These are phyloP conservation scores for Erebia palarica DNA, from an alignment of 2,888 invertebrate species.

Conservation along the genomic window DNA sequence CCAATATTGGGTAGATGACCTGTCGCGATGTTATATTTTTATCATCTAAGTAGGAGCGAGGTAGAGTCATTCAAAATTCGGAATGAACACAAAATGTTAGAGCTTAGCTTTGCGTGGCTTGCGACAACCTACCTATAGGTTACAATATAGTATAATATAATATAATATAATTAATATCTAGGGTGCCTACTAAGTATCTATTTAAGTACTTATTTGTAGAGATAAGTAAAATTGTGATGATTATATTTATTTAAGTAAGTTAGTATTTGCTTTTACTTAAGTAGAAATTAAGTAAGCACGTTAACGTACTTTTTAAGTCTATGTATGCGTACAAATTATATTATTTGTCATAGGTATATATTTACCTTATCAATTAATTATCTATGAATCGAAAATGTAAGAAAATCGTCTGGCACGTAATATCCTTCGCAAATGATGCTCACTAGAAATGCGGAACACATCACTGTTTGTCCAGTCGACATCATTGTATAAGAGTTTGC, in stretches of 20 bases:
- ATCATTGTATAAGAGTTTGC: constrained; percentile 81
- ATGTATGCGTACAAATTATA: not conserved
- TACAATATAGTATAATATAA: too few relatives aligned
- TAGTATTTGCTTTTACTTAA: too few relatives aligned
- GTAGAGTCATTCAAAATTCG: not conserved
- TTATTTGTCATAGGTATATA: not conserved
- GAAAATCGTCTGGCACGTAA: constrained; percentile 56
- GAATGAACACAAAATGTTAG: not conserved
- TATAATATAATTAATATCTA: too few relatives aligned
- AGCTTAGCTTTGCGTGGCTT: not conserved
- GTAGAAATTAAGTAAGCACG: not conserved
- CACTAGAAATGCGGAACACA: constrained; percentile 82
- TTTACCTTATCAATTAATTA: constrained; percentile 18
- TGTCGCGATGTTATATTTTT: constrained; percentile 33
- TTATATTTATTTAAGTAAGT: too few relatives aligned
- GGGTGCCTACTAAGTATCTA: too few relatives aligned
- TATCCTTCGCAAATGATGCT: constrained; percentile 75
- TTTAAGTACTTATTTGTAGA: too few relatives aligned
- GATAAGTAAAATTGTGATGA: too few relatives aligned
- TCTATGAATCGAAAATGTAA: constrained; percentile 43
- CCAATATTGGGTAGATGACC: constrained; percentile 48
- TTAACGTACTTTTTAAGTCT: not conserved
- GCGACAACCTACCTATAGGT: too few relatives aligned
- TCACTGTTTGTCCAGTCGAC: constrained; percentile 79
- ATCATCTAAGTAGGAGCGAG: not conserved